Evolutionary conservation across 2,113 vertebrate species (phyloP).

Genomic region (Indri indri): DNA sequence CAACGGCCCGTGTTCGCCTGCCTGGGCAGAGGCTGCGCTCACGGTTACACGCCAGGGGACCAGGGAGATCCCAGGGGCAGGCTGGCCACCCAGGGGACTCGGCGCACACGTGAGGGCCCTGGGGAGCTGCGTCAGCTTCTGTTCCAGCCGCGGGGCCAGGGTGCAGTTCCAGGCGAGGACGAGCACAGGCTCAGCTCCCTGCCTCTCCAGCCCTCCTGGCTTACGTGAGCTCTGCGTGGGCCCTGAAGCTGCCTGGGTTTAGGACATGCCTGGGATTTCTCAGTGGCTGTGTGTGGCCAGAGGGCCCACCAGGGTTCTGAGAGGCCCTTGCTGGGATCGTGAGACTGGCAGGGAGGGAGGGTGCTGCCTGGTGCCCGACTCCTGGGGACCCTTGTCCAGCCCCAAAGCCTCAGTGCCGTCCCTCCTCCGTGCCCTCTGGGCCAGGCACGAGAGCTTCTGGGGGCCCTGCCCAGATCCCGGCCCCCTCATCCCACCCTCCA

Average conservation of each 20-base stretch:
- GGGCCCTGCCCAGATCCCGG: neutral
- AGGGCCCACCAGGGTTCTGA: neutral
- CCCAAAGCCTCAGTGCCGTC: no score
- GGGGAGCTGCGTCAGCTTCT: neutral
- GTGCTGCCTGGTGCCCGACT: neutral
- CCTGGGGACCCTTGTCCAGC: neutral
- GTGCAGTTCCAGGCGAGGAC: fast-evolving
- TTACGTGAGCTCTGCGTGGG: neutral
- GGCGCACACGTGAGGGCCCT: neutral
- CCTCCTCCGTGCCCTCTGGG: neutral
- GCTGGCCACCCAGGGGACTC: neutral
- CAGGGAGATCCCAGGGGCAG: neutral
- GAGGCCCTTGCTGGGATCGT: neutral
- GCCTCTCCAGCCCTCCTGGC: neutral
- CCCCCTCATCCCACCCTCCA: fast-evolving
- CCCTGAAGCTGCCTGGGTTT: neutral
- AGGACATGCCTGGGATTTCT: neutral
- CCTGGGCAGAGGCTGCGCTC: neutral
- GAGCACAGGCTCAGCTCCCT: neutral
- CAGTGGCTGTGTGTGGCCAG: neutral
- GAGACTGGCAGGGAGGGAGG: neutral
- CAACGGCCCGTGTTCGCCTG: fast-evolving
- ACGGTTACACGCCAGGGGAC: no score
- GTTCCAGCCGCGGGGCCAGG: neutral
- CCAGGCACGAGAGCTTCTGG: fast-evolving